A percentile compares a stretch with the other conserved stretches of the same genome.
phyloP scores from a whole-genome alignment of 2,888 invertebrate genomes.

The Drosophila cracens region DNA sequence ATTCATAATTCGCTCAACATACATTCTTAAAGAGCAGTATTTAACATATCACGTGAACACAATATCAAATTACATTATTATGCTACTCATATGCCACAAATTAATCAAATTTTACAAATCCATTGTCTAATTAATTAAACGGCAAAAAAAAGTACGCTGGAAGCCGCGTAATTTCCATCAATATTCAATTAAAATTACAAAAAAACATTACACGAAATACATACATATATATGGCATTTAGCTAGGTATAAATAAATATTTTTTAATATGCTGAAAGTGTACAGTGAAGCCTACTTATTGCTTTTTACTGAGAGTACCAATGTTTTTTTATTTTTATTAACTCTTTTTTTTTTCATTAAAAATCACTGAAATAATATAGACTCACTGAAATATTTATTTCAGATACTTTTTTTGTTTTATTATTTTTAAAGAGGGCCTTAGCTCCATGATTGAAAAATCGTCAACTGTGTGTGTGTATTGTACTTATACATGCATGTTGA shows the following conservation, averaged over 20 bases:
- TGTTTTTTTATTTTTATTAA: neutral
- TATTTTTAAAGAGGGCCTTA: neutral
- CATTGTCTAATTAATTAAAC: constrained; percentile 65
- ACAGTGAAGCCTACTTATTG: constrained; percentile 16
- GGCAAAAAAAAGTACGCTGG: constrained; percentile 8
- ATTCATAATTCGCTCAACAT: neutral
- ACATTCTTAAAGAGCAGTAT: too few species aligned
- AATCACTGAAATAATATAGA: neutral
- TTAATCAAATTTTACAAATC: constrained; percentile 73
- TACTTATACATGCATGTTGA: neutral
- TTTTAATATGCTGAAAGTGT: neutral
- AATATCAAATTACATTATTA: neutral
- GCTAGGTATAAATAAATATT: neutral
- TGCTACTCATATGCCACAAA: constrained; percentile 42
- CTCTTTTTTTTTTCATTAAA: neutral
- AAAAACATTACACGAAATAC: constrained; percentile 8
- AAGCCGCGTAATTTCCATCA: constrained; percentile 39
- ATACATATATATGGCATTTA: neutral
- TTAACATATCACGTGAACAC: neutral
- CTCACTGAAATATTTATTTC: neutral
- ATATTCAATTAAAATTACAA: constrained; percentile 60
- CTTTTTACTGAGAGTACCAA: neutral
- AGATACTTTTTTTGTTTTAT: neutral
- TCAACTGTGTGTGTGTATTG: neutral
- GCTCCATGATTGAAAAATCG: neutral